Evolutionary conservation across 1,140 invertebrate species (phyloP).

Genomic region (Pantala flavescens): DNA sequence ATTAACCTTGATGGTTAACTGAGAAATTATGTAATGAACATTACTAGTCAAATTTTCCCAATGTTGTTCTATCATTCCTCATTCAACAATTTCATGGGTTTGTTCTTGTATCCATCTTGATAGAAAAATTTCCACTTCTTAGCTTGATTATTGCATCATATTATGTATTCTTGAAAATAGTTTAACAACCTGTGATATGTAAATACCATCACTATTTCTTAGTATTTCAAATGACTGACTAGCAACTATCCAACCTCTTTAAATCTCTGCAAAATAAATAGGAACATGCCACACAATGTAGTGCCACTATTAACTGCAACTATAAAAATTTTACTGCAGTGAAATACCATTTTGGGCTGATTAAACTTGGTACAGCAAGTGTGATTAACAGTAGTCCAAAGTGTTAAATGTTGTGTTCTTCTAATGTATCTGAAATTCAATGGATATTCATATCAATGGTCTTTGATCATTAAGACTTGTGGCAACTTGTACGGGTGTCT

Average conservation of each 20-base stretch:
- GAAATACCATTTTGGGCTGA: neutral
- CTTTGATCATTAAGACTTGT: constrained; percentile 7
- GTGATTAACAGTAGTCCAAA: neutral
- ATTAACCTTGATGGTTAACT: neutral
- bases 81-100: neutral
- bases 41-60: neutral
- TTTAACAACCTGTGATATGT: neutral
- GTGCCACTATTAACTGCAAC: neutral
- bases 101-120: neutral
- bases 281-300: neutral
- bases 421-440: neutral
- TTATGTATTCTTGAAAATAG: neutral
- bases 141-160: neutral
- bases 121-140: neutral
- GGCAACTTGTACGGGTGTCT: constrained; percentile 3
- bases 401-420: constrained; percentile 3
- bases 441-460: constrained; percentile 3
- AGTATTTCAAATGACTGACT: constrained; percentile 7
- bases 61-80: neutral
- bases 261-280: neutral
- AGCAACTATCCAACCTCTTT: constrained; percentile 6
- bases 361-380: neutral
- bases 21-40: neutral
- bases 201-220: neutral
- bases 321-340: neutral